Conservation (phyloP, 2,888 invertebrate genomes). For the Argyra leucocephala region DNA sequence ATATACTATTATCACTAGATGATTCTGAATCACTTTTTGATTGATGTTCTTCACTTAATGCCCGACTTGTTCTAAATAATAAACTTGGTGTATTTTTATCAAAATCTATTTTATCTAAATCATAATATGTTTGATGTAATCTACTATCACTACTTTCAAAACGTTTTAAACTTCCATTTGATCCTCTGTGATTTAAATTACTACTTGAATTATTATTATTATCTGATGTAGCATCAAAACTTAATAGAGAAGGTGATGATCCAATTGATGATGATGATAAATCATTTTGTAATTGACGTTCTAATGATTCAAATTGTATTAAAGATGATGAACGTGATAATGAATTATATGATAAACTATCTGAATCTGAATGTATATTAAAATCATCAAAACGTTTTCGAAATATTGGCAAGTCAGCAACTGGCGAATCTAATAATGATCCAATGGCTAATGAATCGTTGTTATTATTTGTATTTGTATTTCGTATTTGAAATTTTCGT, state of each 20-base stretch:
- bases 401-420: slow-evolving; percentile 27
- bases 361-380: slow-evolving; percentile 38
- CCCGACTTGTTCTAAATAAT: slow-evolving; percentile 1
- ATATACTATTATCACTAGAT: slow-evolving; percentile 28
- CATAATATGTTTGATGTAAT: slow-evolving; percentile 40
- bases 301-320: slow-evolving; percentile 75
- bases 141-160: slow-evolving; percentile 39
- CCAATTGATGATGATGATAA: slow-evolving; percentile 36
- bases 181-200: slow-evolving; percentile 33
- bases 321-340: slow-evolving; percentile 71
- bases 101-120: slow-evolving; percentile 39
- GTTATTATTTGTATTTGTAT: slow-evolving; percentile 13
- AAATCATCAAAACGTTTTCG: slow-evolving; percentile 40
- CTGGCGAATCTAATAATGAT: slow-evolving; percentile 15
- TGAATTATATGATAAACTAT: slow-evolving; percentile 48
- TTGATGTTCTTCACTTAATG: slow-evolving; percentile 11
- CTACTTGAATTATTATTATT: slow-evolving; percentile 30
- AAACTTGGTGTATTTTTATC: slow-evolving; percentile 28
- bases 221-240: slow-evolving; percentile 29
- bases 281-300: slow-evolving; percentile 53
- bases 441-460: neutral
- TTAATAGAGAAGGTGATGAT: slow-evolving; percentile 40
- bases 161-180: slow-evolving; percentile 35
- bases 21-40: slow-evolving; percentile 25
- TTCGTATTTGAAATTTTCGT: slow-evolving; percentile 26